Evolutionary conservation across 1,140 invertebrate species (phyloP).

Genomic region (Penaeus chinensis): DNA sequence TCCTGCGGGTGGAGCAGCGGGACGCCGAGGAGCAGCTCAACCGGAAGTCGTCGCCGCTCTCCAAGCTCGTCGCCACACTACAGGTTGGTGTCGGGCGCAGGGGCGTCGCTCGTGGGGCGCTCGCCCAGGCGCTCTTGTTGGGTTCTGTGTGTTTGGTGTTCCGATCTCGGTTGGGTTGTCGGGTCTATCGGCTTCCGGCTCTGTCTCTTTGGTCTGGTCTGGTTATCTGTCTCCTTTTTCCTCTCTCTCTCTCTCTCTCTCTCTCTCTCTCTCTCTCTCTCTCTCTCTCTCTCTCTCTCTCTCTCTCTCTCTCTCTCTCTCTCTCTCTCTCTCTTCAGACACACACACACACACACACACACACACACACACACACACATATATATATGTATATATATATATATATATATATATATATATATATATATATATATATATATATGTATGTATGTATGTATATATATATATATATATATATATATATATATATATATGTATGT

Average conservation of each 20-base stretch:
- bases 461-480: no score
- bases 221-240: neutral
- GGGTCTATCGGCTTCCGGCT: neutral
- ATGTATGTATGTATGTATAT: no score
- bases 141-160: neutral
- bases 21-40: conserved; percentile 24
- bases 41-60: conserved; percentile 11
- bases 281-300: neutral
- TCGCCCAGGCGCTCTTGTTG: neutral
- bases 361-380: no score
- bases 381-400: no score
- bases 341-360: no score
- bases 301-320: no score
- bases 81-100: conserved; percentile 44
- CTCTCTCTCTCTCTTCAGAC: neutral
- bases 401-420: no score
- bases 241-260: neutral
- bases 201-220: neutral
- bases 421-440: no score
- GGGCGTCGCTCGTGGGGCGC: no score
- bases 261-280: neutral
- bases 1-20: conserved; percentile 61
- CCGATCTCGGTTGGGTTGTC: neutral
- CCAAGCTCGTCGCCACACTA: conserved; percentile 31
- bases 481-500: no score